Base-by-base conservation (phyloP, 2,113 vertebrate species). In the Piprites chloris region DNA sequence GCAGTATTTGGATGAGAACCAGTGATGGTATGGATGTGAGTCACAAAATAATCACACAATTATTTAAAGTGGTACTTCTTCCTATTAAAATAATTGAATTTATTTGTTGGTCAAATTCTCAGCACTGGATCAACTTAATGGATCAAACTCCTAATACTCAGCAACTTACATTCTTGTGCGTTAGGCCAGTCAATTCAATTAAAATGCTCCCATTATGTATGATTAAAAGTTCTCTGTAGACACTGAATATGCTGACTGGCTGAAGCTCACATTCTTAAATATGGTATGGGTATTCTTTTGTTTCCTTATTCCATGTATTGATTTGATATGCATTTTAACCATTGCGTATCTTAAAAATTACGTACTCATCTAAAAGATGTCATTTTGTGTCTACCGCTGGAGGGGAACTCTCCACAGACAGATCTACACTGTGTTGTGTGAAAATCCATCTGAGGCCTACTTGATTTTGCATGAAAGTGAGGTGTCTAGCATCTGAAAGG, bases 131-230 rank as follows among this genome's bases (percentile, higher is more conserved):
- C 61, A 85, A 37, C 0, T 0, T 73, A 53, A 66, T 90, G 85
- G 46, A 87, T 62, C 33, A 46, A 88, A 88, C n/a, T 68, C 15
- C 16, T 76, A 77, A 50, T 35, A 85, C 14, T 89, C 89, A 97
- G 78, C 66, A 79, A 53, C 21, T 93, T 90, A 28, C 7, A 3
- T 69, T 91, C 42, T 53, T 78, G 53, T 73, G 49, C 14, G 49
- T 91, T 27, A 50, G 41, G 52, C 39, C 55, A 83, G 39, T 67
- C 35, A 90, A 90, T 95, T 93, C 16, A 93, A 83, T 85, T 95
- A 87, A 84, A 85, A 59, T 0, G 2, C 4, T 62, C 28, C 28
- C 33, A 37, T 6, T 81, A 55, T 14, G 4, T 50, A 7, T 35
- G 71, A 89, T 55, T 77, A 83, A 90, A 94, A 59, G 32, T 26